Percentiles rank a stretch among this genome's conserved stretches.
These are phyloP conservation scores for Thunnus maccoyii DNA, from an alignment of 2,113 vertebrate species.

Conservation along the genomic window DNA sequence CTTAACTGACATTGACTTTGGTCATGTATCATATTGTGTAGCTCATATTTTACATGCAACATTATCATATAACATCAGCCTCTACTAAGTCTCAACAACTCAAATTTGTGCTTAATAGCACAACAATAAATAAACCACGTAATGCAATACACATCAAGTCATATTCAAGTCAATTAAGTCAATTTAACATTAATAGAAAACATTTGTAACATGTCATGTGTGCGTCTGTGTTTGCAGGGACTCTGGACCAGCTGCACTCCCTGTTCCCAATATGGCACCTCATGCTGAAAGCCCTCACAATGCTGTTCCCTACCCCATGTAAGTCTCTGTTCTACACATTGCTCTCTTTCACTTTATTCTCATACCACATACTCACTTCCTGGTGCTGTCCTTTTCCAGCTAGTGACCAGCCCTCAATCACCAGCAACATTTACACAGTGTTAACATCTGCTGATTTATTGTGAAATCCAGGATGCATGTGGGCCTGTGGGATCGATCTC, in stretches of 20 bases:
- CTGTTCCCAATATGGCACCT: not conserved
- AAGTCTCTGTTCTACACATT: slow-evolving; percentile 34
- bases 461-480: not conserved
- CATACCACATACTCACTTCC: no score
- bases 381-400: not conserved
- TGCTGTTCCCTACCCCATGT: slow-evolving; percentile 28
- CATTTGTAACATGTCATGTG: not conserved
- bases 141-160: not conserved
- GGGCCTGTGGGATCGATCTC: no score
- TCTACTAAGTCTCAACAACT: no score
- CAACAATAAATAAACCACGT: not conserved
- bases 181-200: not conserved
- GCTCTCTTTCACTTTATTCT: not conserved
- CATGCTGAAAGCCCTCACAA: slow-evolving; percentile 18
- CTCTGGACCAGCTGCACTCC: not conserved
- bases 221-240: slow-evolving; percentile 51
- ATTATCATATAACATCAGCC: no score
- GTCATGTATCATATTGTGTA: no score
- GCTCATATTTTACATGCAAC: no score
- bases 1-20: no score
- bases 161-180: no score
- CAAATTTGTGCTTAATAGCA: no score
- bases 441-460: not conserved
- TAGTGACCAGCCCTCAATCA: not conserved
- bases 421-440: not conserved